Evolutionary conservation across 2,113 vertebrate genomes (phyloP).

Genomic region (Paralichthys olivaceus): DNA sequence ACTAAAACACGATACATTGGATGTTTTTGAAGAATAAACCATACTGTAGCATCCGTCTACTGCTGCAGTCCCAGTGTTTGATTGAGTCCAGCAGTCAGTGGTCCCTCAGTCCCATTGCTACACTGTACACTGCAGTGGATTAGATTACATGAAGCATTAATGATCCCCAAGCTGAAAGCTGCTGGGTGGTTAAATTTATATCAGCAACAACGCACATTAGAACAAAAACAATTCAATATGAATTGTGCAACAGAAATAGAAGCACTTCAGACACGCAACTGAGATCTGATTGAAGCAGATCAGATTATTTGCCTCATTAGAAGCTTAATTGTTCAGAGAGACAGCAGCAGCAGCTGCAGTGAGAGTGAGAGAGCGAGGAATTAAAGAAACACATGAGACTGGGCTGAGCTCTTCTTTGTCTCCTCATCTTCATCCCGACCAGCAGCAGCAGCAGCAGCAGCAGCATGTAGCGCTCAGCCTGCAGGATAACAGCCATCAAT

Average conservation of each 20-base stretch:
- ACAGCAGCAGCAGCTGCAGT: not conserved
- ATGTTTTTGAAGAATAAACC: not conserved
- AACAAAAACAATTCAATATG: constrained; percentile 12
- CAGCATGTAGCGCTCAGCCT: constrained; percentile 43
- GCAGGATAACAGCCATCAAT: constrained; percentile 51
- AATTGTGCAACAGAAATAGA: constrained; percentile 34
- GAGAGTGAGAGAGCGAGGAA: not conserved
- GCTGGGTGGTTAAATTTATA: constrained; percentile 49
- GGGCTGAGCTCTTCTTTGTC: constrained; percentile 7
- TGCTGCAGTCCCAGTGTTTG: constrained; percentile 6
- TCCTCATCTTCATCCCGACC: constrained; percentile 20
- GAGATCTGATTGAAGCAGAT: constrained; percentile 35
- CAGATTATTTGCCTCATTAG: constrained; percentile 47
- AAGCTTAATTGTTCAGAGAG: constrained; percentile 23
- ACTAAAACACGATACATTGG: not conserved
- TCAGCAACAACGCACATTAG: constrained; percentile 28
- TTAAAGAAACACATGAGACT: not conserved
- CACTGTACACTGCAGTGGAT: constrained; percentile 50
- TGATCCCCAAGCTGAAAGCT: constrained; percentile 46
- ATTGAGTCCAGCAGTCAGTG: constrained; percentile 1
- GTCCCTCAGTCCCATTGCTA: constrained; percentile 12
- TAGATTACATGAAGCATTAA: constrained; percentile 64
- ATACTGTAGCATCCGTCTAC: not conserved
- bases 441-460: constrained; percentile 12
- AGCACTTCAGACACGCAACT: constrained; percentile 24